Evolutionary conservation across 1,140 invertebrate species (phyloP), one percentile per base, ranked within the genome.

Genomic region (Phenacoccus solenopsis): DNA sequence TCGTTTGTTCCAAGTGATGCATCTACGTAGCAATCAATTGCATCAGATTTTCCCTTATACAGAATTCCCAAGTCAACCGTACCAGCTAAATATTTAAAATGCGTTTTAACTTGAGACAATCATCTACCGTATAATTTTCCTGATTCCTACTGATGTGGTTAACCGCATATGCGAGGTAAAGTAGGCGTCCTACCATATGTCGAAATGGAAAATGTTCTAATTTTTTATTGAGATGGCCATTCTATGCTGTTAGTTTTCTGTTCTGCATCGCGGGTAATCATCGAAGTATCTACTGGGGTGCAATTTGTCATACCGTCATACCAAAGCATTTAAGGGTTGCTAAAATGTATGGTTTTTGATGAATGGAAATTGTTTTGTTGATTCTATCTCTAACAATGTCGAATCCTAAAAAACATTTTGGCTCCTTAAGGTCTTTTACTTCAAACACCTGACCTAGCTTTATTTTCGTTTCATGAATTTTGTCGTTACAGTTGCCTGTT

Each of bases 21-120:
- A 69, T 75, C 71, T 21, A 70, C 67, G n/a, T 72, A 72, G 20
- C 71, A 72, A 49, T 74, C 71, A 27, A 73, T 21, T 27, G 70
- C 30, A 13, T 71, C 67, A 71, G 71, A 69, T 56, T 49, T 69
- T 69, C 25, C 67, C 49, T 28, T 35, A 70, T 64, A 73, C 24
- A 16, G 20, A 2, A 73, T 67, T n/a, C 72, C 72, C 2, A 61
- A 21, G 13, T 73, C 30, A 1, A 22, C 67, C 10, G 69, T 71
- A 0, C 72, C 69, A 25, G 70, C 70, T 12, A 74, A 7, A 69
- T 73, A 74, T 68, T 35, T 13, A 73, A 71, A 57, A 73, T 73
- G 57, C 70, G 59, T 71, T 71, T 73, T n/a, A 24, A 20, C 57
- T 9, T 5, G 5, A 9, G 5, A 9, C 5, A 61, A 24, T 61